Evolutionary conservation across 2,797 vertebrate genomes (phyloP).

Genomic region (Eptatretus atami): DNA sequence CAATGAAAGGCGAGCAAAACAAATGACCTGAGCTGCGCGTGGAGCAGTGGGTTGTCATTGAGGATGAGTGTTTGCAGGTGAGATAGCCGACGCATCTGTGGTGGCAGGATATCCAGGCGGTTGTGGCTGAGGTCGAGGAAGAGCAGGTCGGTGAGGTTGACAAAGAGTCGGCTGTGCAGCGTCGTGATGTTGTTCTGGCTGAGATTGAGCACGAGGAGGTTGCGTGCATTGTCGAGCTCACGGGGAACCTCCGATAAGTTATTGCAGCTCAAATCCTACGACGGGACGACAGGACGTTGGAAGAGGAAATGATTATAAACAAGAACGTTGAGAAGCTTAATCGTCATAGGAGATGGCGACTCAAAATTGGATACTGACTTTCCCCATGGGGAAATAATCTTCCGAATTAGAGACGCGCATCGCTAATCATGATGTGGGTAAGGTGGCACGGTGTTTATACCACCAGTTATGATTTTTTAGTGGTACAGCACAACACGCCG

Average conservation of each 20-base stretch:
- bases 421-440: too few relatives aligned
- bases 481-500: too few relatives aligned
- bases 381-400: too few relatives aligned
- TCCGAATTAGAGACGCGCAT: too few relatives aligned
- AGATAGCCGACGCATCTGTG: conserved; percentile 76
- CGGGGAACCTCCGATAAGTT: conserved; percentile 66
- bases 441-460: too few relatives aligned
- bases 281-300: too few relatives aligned
- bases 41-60: conserved; percentile 68
- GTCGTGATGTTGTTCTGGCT: conserved; percentile 45
- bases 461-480: too few relatives aligned
- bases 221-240: conserved; percentile 73
- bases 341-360: too few relatives aligned
- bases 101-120: conserved; percentile 67
- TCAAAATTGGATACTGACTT: too few relatives aligned
- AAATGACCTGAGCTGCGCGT: conserved; percentile 53
- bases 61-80: conserved; percentile 81
- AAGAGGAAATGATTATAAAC: too few relatives aligned
- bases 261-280: conserved; percentile 67
- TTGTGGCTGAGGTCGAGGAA: conserved; percentile 83
- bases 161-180: conserved; percentile 54
- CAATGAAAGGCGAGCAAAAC: too few relatives aligned
- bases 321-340: too few relatives aligned
- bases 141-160: conserved; percentile 78
- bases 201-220: conserved; percentile 87